Evolutionary conservation across 37 sponge, comb jelly and placozoan species (phyloP).

Genomic region (Cliona cf. orientalis): DNA sequence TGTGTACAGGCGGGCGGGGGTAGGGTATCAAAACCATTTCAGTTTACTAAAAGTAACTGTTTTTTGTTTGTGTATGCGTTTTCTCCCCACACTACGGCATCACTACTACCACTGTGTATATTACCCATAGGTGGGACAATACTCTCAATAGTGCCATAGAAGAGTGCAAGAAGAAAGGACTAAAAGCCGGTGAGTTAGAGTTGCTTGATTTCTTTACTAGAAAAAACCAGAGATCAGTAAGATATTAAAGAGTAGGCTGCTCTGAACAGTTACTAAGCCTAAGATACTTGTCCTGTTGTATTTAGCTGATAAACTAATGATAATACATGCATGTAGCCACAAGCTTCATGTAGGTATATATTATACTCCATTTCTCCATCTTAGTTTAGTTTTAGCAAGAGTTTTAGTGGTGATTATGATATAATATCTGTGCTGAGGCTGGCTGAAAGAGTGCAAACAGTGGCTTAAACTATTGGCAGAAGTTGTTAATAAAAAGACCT

Average conservation of each 20-base stretch:
- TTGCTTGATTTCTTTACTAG: no score
- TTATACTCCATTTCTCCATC: background rate
- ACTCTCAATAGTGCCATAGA: constrained; percentile 59
- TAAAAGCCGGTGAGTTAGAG: constrained; percentile 64
- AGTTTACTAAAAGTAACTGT: background rate
- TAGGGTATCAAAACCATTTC: no score
- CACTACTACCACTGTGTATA: no score
- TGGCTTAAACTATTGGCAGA: background rate
- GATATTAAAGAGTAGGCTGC: no score
- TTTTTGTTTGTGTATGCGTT: background rate
- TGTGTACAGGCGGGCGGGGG: no score
- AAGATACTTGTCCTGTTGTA: background rate
- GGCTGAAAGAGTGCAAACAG: no score
- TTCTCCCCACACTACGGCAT: no score
- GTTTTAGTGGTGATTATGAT: background rate
- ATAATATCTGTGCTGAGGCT: no score
- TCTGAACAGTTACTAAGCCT: background rate
- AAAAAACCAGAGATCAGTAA: no score
- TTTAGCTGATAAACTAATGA: background rate
- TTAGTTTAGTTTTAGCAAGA: background rate
- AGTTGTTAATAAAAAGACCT: background rate
- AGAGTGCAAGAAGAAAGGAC: constrained; percentile 63
- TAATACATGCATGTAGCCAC: constrained; percentile 3
- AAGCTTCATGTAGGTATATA: no score
- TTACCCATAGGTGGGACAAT: constrained; percentile 63